Conservation (phyloP, 2,888 invertebrate genomes). For the Hanleya hanleyi region DNA sequence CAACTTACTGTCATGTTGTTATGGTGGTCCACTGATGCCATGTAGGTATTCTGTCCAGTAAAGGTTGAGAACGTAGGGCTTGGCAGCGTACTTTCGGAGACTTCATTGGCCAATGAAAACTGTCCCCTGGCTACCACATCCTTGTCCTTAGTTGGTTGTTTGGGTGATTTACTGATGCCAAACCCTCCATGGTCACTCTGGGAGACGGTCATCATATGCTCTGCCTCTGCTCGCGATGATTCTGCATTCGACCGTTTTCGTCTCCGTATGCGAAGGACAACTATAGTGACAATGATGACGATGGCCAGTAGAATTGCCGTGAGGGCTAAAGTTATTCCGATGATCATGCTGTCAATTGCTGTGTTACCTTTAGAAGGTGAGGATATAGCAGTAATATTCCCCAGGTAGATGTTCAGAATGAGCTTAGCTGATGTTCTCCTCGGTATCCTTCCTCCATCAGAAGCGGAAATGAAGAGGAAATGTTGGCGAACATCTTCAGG, state of each 20-base stretch:
- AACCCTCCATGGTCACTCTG: not conserved
- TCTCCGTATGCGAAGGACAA: not conserved
- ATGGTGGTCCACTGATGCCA: not conserved
- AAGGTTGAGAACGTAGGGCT: slow-evolving; percentile 5
- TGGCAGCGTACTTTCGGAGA: not conserved
- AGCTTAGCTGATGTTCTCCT: not conserved
- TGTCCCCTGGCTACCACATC: not conserved
- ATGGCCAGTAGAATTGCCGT: slow-evolving; percentile 3
- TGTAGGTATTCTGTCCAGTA: slow-evolving; percentile 4
- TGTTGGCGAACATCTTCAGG: not conserved
- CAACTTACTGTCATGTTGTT: not conserved
- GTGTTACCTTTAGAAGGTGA: not conserved
- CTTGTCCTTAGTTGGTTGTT: not conserved
- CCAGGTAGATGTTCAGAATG: not conserved
- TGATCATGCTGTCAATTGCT: not conserved
- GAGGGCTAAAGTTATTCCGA: not conserved
- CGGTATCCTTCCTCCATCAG: not conserved
- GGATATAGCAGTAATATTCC: not conserved
- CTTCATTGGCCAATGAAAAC: not conserved
- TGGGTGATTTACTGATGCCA: not conserved
- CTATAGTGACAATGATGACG: not conserved
- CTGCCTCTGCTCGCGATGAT: not conserved
- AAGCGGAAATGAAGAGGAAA: not conserved
- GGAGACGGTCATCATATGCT: not conserved
- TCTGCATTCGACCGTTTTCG: not conserved